These are phyloP conservation scores for Danaus plexippus DNA, from an alignment of 1,140 invertebrate genomes.

Conservation along the genomic window DNA sequence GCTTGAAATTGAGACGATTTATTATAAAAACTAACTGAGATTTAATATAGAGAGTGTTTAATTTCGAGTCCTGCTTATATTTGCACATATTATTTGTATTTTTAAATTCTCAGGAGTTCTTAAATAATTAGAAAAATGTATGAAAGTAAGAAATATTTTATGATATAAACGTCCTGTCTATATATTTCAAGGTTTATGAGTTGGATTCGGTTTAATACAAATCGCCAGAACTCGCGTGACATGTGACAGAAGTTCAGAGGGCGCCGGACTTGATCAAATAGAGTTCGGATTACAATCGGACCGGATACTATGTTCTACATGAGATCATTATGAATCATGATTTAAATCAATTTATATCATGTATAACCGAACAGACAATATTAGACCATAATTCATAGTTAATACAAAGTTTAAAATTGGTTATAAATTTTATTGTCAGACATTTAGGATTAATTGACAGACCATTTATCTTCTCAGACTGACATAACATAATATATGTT, in stretches of 20 bases:
- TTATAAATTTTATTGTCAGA: too few species aligned
- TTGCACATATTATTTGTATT: background rate
- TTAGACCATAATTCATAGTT: too few species aligned
- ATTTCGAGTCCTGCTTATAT: background rate
- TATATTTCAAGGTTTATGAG: background rate
- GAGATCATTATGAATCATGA: too few species aligned
- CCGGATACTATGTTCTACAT: too few species aligned
- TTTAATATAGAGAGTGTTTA: slow-evolving; percentile 4
- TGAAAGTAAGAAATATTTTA: background rate
- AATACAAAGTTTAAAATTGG: too few species aligned
- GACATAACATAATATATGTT: too few species aligned
- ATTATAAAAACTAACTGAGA: slow-evolving; percentile 1
- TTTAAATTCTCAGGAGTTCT: background rate
- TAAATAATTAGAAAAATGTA: too few species aligned
- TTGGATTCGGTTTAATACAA: slow-evolving; percentile 13
- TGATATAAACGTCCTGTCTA: slow-evolving; percentile 6
- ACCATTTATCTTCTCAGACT: too few species aligned
- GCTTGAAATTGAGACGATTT: background rate
- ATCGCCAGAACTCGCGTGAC: slow-evolving; percentile 15
- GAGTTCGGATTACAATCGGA: background rate
- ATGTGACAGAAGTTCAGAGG: slow-evolving; percentile 20
- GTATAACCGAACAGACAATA: too few species aligned
- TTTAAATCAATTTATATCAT: too few species aligned
- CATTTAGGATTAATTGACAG: too few species aligned
- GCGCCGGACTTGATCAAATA: slow-evolving; percentile 5